Conservation (phyloP, 2,888 invertebrate species). For the Torymus auratus region DNA sequence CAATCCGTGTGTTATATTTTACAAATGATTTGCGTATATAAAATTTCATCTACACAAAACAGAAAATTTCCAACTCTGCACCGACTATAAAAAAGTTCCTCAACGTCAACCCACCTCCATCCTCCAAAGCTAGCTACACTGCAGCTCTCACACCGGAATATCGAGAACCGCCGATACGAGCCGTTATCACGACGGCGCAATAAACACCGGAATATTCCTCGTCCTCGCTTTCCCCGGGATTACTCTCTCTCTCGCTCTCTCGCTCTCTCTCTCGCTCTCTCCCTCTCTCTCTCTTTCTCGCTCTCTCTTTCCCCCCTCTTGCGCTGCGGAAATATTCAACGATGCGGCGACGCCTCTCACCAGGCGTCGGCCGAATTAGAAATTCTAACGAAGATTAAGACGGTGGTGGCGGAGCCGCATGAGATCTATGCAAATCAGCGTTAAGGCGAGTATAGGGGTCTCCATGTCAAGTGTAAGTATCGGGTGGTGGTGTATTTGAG, state of each 20-base stretch:
- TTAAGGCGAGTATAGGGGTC: too few species aligned
- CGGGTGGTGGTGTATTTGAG: too few species aligned
- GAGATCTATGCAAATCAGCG: constrained; percentile 49
- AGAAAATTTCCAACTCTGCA: too few species aligned
- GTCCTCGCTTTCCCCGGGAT: not conserved
- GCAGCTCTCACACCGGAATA: too few species aligned
- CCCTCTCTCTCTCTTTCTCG: not conserved
- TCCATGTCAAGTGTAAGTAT: too few species aligned
- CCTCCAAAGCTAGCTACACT: too few species aligned
- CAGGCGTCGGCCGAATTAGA: constrained; percentile 63
- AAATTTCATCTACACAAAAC: too few species aligned
- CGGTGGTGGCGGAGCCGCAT: constrained; percentile 12
- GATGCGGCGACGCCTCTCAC: constrained; percentile 4
- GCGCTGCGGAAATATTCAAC: constrained; percentile 52
- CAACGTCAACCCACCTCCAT: too few species aligned
- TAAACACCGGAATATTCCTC: constrained; percentile 28
- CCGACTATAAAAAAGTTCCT: too few species aligned
- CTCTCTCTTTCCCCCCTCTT: not conserved
- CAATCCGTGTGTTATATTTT: too few species aligned
- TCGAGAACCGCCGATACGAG: constrained; percentile 13
- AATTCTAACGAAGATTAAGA: constrained; percentile 68
- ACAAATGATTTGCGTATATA: too few species aligned
- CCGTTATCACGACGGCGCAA: constrained; percentile 24
- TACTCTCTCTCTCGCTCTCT: not conserved
- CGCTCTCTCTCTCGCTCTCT: not conserved